Conservation (phyloP, 30 jellyfish, hydroid and myxozoan genomes). For the Aurelia aurita complex sp. Pacific region DNA sequence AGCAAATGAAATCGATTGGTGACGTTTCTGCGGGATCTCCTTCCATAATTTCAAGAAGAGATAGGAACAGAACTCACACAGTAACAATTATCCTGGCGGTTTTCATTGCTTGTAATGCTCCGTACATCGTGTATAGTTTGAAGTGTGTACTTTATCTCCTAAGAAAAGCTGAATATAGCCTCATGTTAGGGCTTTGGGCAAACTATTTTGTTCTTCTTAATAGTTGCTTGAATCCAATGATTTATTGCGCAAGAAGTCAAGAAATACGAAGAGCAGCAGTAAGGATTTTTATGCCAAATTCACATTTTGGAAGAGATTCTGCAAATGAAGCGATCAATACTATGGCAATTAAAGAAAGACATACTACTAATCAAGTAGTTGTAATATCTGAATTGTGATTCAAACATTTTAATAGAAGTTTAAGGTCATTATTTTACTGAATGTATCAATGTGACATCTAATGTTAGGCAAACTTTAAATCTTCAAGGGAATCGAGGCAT, state of each 20-base stretch:
- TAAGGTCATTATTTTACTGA: too few relatives aligned
- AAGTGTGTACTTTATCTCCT: neutral
- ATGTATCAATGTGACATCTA: too few relatives aligned
- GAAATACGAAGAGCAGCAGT: slow-evolving; percentile 48
- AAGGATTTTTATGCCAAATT: slow-evolving; percentile 4
- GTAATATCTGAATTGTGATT: too few relatives aligned
- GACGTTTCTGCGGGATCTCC: neutral
- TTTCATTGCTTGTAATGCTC: slow-evolving; percentile 2
- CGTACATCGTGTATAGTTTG: neutral
- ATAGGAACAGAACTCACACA: neutral
- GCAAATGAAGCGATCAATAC: too few relatives aligned
- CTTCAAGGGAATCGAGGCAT: too few relatives aligned
- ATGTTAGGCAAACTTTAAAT: too few relatives aligned
- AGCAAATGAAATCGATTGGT: neutral
- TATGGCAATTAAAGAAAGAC: too few relatives aligned
- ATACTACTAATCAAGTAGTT: too few relatives aligned
- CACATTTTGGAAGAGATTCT: neutral
- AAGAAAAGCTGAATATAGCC: neutral
- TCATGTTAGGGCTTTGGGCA: slow-evolving; percentile 42
- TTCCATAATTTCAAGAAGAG: neutral
- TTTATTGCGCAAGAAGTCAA: slow-evolving; percentile 56
- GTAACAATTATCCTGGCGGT: slow-evolving; percentile 3
- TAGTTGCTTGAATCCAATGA: slow-evolving; percentile 56
- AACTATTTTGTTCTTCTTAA: slow-evolving; percentile 39
- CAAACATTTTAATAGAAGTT: too few relatives aligned